Evolutionary conservation across 1,140 invertebrate genomes (phyloP), one percentile per base, ranked within the genome.

Genomic region (Sweltsa coloradensis): DNA sequence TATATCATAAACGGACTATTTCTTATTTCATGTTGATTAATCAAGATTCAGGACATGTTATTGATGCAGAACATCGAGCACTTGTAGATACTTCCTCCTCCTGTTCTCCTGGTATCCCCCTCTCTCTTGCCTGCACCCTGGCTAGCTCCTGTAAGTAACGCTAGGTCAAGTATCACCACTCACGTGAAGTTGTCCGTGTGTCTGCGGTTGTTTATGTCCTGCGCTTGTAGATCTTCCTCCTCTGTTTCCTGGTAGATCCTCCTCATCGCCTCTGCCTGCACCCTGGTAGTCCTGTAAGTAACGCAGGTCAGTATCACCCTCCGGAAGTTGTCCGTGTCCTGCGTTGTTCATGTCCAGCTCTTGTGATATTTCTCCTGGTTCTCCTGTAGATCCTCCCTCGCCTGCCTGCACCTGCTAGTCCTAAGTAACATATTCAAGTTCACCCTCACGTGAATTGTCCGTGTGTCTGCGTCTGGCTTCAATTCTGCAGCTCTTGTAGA

Each of bases 41-140:
- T 14, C n/a, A 9, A n/a, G 9, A 31, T 9, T 31, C 29, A n/a
- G 9, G 9, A 31, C n/a, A n/a, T 31, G 9, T 31, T 31, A 31
- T 31, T 9, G 14, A 31, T 9, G 9, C n/a, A 31, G 14, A 31
- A 31, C 9, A 31, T 31, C 11, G n/a, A 92, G 66, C 64, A 92
- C 88, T 69, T 87, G 83, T 53, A 92, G 72, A 65, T 89, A 89
- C 65, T 94, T 92, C 58, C 85, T 75, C 52, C 85, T 70, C 51
- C 82, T 71, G n/a, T 92, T 87, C 63, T 91, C 86, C 62, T 90
- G 80, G 60, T 92, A 92, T 75, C 60, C 84, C 81, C 88, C 92
- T 90, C 55, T 87, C 82, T 62, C 89, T 85, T 29, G 89, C 86
- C 68, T 92, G 89, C 50, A 83, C 75, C 50, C 79, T 70, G 23